Base-by-base conservation (phyloP, 2,113 vertebrate genomes). In the Siniperca knerii region DNA sequence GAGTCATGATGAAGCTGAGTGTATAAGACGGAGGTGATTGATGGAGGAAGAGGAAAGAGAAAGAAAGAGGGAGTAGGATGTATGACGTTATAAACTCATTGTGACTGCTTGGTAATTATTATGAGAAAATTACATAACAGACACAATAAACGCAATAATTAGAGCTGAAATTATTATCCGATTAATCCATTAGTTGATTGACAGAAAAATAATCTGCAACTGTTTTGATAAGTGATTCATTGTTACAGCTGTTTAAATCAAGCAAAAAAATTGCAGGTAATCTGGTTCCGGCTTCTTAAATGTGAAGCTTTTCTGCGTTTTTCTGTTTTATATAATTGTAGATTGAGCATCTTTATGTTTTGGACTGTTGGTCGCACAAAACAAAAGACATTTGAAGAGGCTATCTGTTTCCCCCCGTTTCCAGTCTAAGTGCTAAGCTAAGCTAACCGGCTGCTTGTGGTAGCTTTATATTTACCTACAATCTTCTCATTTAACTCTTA, bases 351-450 rank as follows among this genome's bases (percentile, higher is more conserved):
- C 25, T 46, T 48, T 33, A 4, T 13, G 21, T 10, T 37, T 71
- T n/a, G 20, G 62, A 23, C 5, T 23, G 37, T 9, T 12, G 33
- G 35, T 40, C 44, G 11, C 11, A 13, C 44, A 46, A 13, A 46
- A 46, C 12, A 57, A 57, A 60, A 60, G 57, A 35, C 60, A 33
- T 18, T 33, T 18, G 7, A 50, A 69, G 33, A 23, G 50, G 50
- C 33, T 37, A n/a, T 11, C 20, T n/a, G 33, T 40, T 40, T 18
- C 12, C 21, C 11, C 7, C 21, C 1, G 15, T 65, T 77, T 42
- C 35, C 16, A 60, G 23, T 73, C 21, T 58, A 25, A 42, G 21
- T 58, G 54, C 70, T 73, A 73, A 29, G 40, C 71, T 44, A 60
- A 44, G 54, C 71, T 44, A 69, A 50, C 35, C 18, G 18, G 9